A percentile compares a stretch with the other conserved stretches of the same genome.
Evolutionary conservation across 2,797 vertebrate genomes (phyloP).

Genomic region (Onychomys leucogaster): DNA sequence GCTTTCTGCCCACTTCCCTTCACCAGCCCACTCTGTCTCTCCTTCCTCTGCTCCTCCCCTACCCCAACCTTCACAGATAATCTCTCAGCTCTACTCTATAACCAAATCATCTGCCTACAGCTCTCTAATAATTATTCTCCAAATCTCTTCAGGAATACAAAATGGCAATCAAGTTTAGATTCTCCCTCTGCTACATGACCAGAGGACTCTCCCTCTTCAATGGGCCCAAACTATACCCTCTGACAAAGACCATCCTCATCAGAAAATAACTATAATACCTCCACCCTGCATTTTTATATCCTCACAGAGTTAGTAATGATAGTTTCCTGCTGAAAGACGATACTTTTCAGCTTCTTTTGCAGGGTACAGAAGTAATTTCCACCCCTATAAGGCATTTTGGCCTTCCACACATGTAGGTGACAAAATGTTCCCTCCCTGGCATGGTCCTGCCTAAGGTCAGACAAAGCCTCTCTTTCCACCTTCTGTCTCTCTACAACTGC

Average conservation of each 20-base stretch:
- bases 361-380: not conserved
- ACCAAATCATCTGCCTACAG: not conserved
- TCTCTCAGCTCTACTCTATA: not conserved
- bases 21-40: not conserved
- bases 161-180: not conserved
- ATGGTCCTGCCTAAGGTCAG: not conserved
- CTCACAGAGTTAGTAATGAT: not conserved
- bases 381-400: not conserved
- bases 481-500: not conserved
- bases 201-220: not conserved
- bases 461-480: not conserved
- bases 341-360: not conserved
- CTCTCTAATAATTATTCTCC: not conserved
- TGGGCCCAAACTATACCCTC: not conserved
- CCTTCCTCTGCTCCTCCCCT: not conserved
- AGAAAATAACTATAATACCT: not conserved
- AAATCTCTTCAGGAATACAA: not conserved
- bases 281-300: not conserved
- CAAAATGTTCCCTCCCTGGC: not conserved
- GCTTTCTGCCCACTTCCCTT: not conserved
- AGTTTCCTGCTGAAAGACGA: not conserved
- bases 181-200: not conserved
- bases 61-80: not conserved
- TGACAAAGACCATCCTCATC: not conserved
- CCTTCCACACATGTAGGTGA: not conserved